Percentiles rank a stretch among this genome's conserved stretches.
These are phyloP conservation scores for Lasioglossum albipes DNA, from an alignment of 1,140 invertebrate genomes.

Conservation along the genomic window DNA sequence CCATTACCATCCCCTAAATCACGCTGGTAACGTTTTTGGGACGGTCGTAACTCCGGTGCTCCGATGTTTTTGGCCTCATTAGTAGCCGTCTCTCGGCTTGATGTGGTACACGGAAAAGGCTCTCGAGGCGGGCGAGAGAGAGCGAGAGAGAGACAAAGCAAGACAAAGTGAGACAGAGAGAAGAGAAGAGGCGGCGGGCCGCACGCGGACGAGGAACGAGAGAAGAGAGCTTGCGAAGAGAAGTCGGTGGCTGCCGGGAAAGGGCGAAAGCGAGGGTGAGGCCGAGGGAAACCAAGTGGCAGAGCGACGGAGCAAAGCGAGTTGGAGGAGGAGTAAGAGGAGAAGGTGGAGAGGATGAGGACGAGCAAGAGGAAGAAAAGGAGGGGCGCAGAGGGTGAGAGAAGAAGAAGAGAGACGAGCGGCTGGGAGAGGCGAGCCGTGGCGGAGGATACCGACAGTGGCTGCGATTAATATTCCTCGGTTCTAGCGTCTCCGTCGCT, in stretches of 20 bases:
- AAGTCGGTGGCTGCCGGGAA: constrained; percentile 1
- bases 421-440: background rate
- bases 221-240: constrained; percentile 41
- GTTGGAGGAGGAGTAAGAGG: no score
- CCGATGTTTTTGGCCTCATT: constrained; percentile 78
- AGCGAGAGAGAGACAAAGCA: no score
- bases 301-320: constrained; percentile 2
- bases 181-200: constrained; percentile 4
- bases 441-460: constrained; percentile 68
- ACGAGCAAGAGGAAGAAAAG: no score
- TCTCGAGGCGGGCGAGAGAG: constrained; percentile 41
- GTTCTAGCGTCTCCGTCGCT: constrained; percentile 53
- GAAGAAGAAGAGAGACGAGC: background rate
- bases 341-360: no score
- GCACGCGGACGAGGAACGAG: constrained; percentile 25
- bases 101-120: constrained; percentile 64
- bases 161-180: no score
- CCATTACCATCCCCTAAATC: constrained; percentile 78
- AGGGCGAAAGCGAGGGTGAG: background rate
- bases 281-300: background rate
- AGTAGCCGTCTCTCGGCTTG: constrained; percentile 73
- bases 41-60: constrained; percentile 71
- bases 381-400: background rate
- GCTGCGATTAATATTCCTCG: constrained; percentile 77
- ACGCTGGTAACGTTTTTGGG: constrained; percentile 76